Evolutionary conservation across 1,140 invertebrate species (phyloP), one percentile per base, ranked within the genome.

Genomic region (Calliopsis andreniformis): DNA sequence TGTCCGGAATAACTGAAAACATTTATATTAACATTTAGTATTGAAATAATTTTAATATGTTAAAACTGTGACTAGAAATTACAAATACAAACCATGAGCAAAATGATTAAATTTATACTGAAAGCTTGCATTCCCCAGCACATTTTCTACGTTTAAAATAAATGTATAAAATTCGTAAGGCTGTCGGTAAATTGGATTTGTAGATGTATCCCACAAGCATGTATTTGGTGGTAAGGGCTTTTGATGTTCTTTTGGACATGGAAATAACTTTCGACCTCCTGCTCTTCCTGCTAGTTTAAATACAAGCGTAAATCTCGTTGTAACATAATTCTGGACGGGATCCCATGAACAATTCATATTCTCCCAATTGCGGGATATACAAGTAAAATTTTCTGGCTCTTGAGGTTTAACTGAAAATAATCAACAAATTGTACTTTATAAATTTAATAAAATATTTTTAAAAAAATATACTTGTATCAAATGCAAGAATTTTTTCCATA

Each of bases 281-380:
- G 86, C 83, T 42, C 91, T 82, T 35, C 89, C 84, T 25, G 91
- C 88, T 58, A 94, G 83, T 64, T 89, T 87, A 72, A 93, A 95
- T 32, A 89, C 90, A n/a, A 95, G 79, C 4, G 87, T 89, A 81
- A 94, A 95, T 28, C 88, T 92, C 12, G 94, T 94, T 62, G 87
- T 83, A 5, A 95, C 91, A 75, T 88, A 92, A 84, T 93, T 93
- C 1, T 90, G 79, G 2, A 92, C 90, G 39, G 92, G 91, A 2
- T 89, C 92, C 95, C 95, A 96, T 10, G 92, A 91, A 82, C 95
- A 96, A 3, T 91, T 94, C 35, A 96, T 86, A 73, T 93, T 94
- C 63, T 95, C 92, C 92, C 94, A 94, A 87, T 96, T 95, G 43
- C 92, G 87, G n/a, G 94, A 95, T 20, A 94, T 87, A 80, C 95